Percentiles rank a stretch among this genome's conserved stretches.
Evolutionary conservation across 1,140 invertebrate species (phyloP).

Genomic region (Zaprionus gabonicus): DNA sequence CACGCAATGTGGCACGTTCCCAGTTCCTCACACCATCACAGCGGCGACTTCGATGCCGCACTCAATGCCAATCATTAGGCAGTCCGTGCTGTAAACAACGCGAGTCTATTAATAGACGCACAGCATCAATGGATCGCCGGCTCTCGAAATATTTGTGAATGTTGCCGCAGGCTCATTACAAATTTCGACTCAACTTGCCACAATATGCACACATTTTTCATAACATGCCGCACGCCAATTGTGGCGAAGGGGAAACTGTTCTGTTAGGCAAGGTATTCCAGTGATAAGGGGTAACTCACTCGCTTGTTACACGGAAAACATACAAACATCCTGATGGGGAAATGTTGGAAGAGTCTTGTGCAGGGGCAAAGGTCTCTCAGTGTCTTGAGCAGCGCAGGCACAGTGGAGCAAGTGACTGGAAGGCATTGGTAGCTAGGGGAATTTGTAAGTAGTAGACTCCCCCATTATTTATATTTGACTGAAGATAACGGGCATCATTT

Average conservation of each 20-base stretch:
- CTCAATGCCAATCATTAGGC: slow-evolving; percentile 60
- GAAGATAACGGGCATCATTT: no score
- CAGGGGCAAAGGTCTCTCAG: neutral
- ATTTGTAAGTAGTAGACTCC: neutral
- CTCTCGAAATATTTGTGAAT: slow-evolving; percentile 49
- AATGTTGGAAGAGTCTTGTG: neutral
- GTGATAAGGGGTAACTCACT: neutral
- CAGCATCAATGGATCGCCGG: neutral
- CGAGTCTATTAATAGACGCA: slow-evolving; percentile 63
- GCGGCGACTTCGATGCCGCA: slow-evolving; percentile 8
- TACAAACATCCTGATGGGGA: neutral
- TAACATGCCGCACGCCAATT: no score
- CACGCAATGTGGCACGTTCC: slow-evolving; percentile 61
- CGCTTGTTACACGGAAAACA: neutral
- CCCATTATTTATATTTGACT: neutral
- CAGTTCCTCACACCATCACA: slow-evolving; percentile 19
- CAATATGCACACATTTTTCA: slow-evolving; percentile 12
- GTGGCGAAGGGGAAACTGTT: no score
- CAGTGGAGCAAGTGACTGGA: neutral
- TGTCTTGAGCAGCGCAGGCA: neutral
- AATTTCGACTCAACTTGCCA: slow-evolving; percentile 12
- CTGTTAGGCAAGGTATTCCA: no score
- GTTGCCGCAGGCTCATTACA: slow-evolving; percentile 26
- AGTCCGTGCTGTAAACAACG: slow-evolving; percentile 41
- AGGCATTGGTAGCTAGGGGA: neutral